Conservation (phyloP, 1,140 invertebrate species). For the Apis florea region DNA sequence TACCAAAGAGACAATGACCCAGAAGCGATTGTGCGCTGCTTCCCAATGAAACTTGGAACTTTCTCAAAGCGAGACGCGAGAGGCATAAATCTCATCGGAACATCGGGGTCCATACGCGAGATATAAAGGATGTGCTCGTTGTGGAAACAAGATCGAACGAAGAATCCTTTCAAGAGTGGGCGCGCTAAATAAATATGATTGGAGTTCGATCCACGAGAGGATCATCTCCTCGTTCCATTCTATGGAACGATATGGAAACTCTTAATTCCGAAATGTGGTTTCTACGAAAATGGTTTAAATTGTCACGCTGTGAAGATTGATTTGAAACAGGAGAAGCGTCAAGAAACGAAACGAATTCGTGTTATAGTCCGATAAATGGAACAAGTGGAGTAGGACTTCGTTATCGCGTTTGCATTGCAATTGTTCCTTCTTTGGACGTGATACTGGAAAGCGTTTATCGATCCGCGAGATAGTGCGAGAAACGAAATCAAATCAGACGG, state of each 20-base stretch:
- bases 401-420: constrained; percentile 19
- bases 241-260: too few relatives aligned
- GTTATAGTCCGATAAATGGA: background rate
- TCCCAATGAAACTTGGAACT: background rate
- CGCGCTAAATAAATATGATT: too few relatives aligned
- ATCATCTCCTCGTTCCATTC: too few relatives aligned
- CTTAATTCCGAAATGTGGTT: too few relatives aligned
- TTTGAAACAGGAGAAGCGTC: background rate
- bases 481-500: background rate
- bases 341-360: background rate
- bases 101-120: background rate
- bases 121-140: background rate
- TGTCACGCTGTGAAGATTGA: too few relatives aligned
- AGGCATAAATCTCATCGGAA: constrained; percentile 13
- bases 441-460: constrained; percentile 4
- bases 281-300: too few relatives aligned
- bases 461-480: background rate
- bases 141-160: background rate
- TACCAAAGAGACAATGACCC: constrained; percentile 6
- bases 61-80: background rate
- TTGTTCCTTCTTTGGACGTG: background rate
- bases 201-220: too few relatives aligned
- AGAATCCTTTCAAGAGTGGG: background rate
- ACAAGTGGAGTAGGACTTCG: background rate
- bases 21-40: background rate